Conservation (phyloP, 2,888 invertebrate genomes). For the Pelosia muscerda region DNA sequence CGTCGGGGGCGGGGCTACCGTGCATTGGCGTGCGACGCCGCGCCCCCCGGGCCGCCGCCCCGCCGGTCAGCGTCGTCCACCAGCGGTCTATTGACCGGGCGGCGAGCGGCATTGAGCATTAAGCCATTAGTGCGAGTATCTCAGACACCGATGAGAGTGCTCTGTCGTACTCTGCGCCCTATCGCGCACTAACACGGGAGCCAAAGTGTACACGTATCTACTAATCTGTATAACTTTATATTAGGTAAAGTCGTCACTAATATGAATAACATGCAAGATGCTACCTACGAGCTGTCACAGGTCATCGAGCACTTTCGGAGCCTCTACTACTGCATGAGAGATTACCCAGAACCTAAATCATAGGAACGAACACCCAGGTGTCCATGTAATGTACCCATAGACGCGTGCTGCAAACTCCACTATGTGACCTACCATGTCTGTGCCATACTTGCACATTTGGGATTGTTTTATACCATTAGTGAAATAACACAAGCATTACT, state of each 20-base stretch:
- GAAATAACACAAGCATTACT: too few relatives aligned
- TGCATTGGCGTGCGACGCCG: constrained; percentile 34
- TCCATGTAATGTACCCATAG: too few relatives aligned
- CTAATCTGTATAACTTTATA: neutral
- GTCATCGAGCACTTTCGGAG: too few relatives aligned
- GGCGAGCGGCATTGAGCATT: constrained; percentile 1
- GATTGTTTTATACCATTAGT: too few relatives aligned
- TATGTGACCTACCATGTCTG: too few relatives aligned
- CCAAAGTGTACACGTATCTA: neutral
- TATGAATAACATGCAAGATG: too few relatives aligned
- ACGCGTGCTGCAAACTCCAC: too few relatives aligned
- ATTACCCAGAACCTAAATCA: neutral
- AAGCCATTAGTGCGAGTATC: neutral
- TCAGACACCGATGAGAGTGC: neutral
- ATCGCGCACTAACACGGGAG: neutral
- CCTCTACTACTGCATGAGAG: neutral
- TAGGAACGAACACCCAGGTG: too few relatives aligned
- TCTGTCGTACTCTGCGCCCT: neutral
- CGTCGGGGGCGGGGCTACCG: constrained; percentile 34
- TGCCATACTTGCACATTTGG: too few relatives aligned
- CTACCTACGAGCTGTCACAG: too few relatives aligned
- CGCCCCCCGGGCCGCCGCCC: constrained; percentile 44
- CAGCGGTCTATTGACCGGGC: constrained; percentile 13
- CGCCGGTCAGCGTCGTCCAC: constrained; percentile 20
- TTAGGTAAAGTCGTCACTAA: too few relatives aligned